Base-by-base conservation (phyloP, 2,888 invertebrate species). In the Melieria omissa region DNA sequence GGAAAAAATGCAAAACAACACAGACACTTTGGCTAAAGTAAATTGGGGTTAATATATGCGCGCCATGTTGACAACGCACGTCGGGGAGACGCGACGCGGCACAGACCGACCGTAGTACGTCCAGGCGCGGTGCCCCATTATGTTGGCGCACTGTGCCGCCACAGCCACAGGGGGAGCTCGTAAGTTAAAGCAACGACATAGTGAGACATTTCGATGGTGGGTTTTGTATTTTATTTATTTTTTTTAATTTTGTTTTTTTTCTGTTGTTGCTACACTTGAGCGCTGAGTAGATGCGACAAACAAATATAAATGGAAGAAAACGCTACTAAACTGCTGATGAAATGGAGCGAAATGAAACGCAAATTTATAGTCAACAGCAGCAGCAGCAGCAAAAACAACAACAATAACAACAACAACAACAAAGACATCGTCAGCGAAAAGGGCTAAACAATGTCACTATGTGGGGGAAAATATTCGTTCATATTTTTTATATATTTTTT, bases 21-120 rank as follows among this genome's bases (percentile, higher is more conserved):
- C 29, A 29, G 58, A 58, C 41, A 58, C 58, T 58, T 16, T 58
- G 58, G 41, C 58, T 58, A 41, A 29, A 58, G 65, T 70, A 65
- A 70, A 70, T 70, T 70, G 70, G 64, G 65, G 70, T 70, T 70
- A 70, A 70, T 65, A 70, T 65, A 70, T 70, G 70, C 65, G 65
- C 64, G 49, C 65, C 49, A 60, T 49, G 70, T 70, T 64, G 70
- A 70, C 64, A 70, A 54, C 49, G 49, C 4, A 16, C 46, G 42
- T 60, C 60, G 49, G n/a, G 60, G 60, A 49, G 60, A 14, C 49
- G 42, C 67, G 16, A 58, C 44, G n/a, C 42, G 42, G 41, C 16
- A 7, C 67, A 46, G 9, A 12, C 10, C 60, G 44, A 58, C 61
- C 61, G 52, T 16, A 14, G 49, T 42, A 41, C 52, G 12, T 52